Evolutionary conservation across 2,113 vertebrate genomes (phyloP), one percentile per base, ranked within the genome.

Genomic region (Ptilonorhynchus violaceus): DNA sequence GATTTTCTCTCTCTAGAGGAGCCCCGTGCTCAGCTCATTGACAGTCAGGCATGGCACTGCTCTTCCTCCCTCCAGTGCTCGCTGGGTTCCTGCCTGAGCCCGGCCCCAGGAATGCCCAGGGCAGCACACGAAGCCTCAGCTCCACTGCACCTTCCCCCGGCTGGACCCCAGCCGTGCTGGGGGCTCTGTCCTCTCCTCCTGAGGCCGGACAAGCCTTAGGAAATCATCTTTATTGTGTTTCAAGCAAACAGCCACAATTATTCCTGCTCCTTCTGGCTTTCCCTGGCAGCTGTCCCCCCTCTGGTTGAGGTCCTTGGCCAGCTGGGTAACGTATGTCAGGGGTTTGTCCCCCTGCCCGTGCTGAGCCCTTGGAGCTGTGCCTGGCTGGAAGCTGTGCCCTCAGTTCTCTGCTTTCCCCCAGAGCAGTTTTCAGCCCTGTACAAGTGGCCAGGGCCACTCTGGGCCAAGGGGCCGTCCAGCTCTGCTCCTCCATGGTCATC

Each of bases 51-150:
- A 47, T 1, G 0, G 46, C 33, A 16, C 35, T 44, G 53, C 50
- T 67, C 63, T 13, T 58, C 5, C 1, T 44, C 18, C 41, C 59
- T 23, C 0, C 2, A 16, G 53, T 6, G 21, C 39, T 56, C 0
- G 0, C 53, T 42, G 72, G 22, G 30, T 21, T 95, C 25, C 19
- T 78, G 60, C 60, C 42, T 55, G n/a, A 50, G 44, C 17, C 73
- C 13, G 56, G 74, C 83, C 47, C 74, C 89, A 72, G 2, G 0
- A 70, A 64, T 47, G 3, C 39, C 19, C 21, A 33, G 42, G 1
- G 6, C 49, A 24, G 66, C 37, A 15, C 0, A 2, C 1, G 15
- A 41, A 74, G 19, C 39, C 42, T 21, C 58, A 21, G 56, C 64
- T 37, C n/a, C 4, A 7, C 59, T 88, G 46, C 76, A 68, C 24